A percentile compares a stretch with the other conserved stretches of the same genome.
phyloP scores from a whole-genome alignment of 2,797 vertebrate species.

The Amblyraja radiata region DNA sequence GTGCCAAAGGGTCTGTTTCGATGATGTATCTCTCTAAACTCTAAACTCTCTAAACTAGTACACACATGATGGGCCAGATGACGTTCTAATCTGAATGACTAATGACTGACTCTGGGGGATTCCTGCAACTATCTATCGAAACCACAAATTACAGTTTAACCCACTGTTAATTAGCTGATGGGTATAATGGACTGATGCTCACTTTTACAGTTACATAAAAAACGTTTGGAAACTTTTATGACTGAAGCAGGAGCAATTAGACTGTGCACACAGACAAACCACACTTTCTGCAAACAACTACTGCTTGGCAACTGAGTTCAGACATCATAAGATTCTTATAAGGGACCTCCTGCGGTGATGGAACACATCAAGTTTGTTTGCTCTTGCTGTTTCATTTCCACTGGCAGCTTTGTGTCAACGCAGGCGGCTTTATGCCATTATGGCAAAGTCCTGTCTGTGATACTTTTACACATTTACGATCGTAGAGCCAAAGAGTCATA shows the following conservation, averaged over 20 bases:
- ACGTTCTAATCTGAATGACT: background rate
- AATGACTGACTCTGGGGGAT: background rate
- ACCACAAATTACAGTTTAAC: background rate
- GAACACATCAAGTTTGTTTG: background rate
- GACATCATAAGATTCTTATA: background rate
- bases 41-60: background rate
- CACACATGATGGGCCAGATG: background rate
- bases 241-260: background rate
- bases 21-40: too few species aligned
- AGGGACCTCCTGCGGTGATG: background rate
- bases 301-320: background rate
- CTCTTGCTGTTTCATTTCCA: background rate
- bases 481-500: background rate
- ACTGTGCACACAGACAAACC: background rate
- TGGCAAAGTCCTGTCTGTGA: background rate
- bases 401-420: background rate
- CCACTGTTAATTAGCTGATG: background rate
- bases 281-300: background rate
- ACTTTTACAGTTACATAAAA: background rate
- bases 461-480: background rate
- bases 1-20: too few species aligned
- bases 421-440: background rate
- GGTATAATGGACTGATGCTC: background rate
- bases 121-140: background rate
- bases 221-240: background rate